Base-by-base conservation (phyloP, 1,140 invertebrate genomes). In the Nomia melanderi region DNA sequence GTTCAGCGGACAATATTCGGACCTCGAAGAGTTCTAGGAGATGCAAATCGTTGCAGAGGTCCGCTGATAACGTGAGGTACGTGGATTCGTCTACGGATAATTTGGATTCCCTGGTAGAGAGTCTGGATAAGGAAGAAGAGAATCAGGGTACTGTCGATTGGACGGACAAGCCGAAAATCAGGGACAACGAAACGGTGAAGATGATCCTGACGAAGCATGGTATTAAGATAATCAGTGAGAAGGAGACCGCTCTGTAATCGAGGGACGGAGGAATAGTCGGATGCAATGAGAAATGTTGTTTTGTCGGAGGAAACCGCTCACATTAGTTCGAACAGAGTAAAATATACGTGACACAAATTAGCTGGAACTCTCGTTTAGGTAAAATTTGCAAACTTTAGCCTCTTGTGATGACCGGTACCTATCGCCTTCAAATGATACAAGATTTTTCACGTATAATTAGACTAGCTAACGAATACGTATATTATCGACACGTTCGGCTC, bases 201-300 rank as follows among this genome's bases (percentile, higher is more conserved):
- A 93, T 95, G 90, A 95, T 96, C 84, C 92, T 96, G 54, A 95
- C 95, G 4, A 95, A 96, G 85, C 94, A 96, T 80, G 95, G 95
- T 20, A 95, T 96, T 79, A 95, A 95, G 86, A 95, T 96, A 44
- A 95, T 96, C 31, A 96, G 95, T 84, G 95, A 96, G 87, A 95
- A 95, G 44, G 95, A 96, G 86, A 95, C 95, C 57, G 94, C 95
- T 72, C 94, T 96, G 82, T 96, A 93, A 91, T 82, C 47, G 63
- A 85, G 20, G 7, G 47, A 20, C 31, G 14, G 23, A 41, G 6
- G 25, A 27, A 39, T 47, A 54, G 65, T 23, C n/a, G 71, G 29
- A 71, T 23, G 5, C 1, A 14, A 20, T 47, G 12, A 2, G 33
- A 11, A 2, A 39, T 11, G 6, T n/a, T 8, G 27, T 57, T 27